Conservation (phyloP, 2,113 vertebrate species). For the Thermophis baileyi region DNA sequence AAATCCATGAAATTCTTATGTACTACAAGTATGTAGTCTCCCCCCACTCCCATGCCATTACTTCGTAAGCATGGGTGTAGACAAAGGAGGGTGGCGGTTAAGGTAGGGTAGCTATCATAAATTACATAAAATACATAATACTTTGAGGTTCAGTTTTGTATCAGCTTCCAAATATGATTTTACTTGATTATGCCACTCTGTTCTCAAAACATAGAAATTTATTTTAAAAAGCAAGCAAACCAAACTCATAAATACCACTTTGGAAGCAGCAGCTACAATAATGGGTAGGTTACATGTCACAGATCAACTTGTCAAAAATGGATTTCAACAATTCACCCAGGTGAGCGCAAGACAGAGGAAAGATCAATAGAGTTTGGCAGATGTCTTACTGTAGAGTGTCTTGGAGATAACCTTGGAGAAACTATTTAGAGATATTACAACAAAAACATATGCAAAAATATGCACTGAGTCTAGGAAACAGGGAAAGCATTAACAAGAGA, state of each 20-base stretch:
- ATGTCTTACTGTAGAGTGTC: not conserved
- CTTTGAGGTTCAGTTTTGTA: not conserved
- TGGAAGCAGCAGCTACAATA: not conserved
- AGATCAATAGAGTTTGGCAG: not conserved
- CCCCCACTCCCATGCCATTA: not conserved
- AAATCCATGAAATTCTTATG: constrained; percentile 32
- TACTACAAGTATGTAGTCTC: constrained; percentile 17
- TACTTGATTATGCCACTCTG: not conserved
- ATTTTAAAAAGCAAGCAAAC: not conserved
- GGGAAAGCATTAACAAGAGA: not conserved
- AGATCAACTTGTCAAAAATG: not conserved
- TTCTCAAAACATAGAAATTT: not conserved
- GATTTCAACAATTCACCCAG: not conserved
- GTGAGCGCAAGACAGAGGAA: not conserved
- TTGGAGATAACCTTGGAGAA: not conserved
- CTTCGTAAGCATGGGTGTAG: constrained; percentile 27
- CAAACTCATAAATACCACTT: not conserved
- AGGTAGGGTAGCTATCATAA: not conserved
- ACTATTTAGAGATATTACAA: not conserved
- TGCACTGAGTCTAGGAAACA: not conserved
- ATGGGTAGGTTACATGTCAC: not conserved
- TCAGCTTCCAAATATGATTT: not conserved
- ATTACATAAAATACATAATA: not conserved
- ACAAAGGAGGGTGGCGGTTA: not conserved
- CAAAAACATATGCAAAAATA: not conserved